These are phyloP conservation scores for Phymorhynchus buccinoides DNA, from an alignment of 1,140 invertebrate species.

Conservation along the genomic window DNA sequence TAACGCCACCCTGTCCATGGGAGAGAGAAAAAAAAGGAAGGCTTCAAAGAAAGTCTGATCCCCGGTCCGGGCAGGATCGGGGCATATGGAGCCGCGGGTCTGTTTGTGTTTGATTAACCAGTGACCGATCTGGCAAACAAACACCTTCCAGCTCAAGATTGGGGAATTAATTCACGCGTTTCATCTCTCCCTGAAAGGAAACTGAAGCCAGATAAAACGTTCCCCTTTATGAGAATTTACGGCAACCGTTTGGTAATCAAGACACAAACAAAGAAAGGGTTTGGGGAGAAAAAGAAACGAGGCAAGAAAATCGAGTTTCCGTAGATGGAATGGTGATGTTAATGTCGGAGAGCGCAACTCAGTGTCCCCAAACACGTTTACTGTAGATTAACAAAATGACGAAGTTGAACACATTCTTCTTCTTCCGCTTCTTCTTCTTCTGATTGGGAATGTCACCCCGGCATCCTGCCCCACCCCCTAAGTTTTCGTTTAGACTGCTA, in stretches of 20 bases:
- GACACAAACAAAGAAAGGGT: not conserved
- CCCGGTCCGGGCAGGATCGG: not conserved
- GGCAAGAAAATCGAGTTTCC: not conserved
- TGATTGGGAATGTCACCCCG: no score
- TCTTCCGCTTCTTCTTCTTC: no score
- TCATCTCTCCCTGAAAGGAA: not conserved
- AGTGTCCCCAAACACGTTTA: no score
- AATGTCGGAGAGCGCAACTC: no score
- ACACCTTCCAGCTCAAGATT: not conserved
- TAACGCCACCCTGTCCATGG: constrained; percentile 9
- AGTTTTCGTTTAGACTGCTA: no score
- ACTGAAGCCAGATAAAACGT: not conserved
- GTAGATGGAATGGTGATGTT: not conserved
- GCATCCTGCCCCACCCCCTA: no score
- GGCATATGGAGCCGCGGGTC: constrained; percentile 30
- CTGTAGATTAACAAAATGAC: no score
- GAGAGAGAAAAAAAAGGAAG: not conserved
- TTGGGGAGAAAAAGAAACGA: not conserved
- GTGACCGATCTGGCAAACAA: constrained; percentile 19
- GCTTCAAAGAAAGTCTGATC: constrained; percentile 23
- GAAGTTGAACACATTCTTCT: no score
- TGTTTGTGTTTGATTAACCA: constrained; percentile 1
- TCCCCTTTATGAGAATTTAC: constrained; percentile 3
- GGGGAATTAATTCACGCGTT: not conserved
- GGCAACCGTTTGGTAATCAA: not conserved